Conservation (phyloP, 2,797 vertebrate genomes). For the Gymnothorax javanicus region DNA sequence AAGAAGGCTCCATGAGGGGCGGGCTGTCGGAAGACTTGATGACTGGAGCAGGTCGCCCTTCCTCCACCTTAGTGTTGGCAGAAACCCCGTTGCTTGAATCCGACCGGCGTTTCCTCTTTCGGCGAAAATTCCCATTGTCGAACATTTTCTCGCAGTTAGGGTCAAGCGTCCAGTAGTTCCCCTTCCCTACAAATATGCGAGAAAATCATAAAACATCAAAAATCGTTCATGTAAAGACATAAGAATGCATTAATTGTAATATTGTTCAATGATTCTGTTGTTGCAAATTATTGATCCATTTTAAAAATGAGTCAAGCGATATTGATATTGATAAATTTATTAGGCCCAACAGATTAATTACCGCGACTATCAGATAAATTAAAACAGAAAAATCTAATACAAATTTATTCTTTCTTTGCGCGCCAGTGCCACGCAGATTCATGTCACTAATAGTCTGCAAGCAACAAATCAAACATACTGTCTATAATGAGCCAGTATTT, state of each 20-base stretch:
- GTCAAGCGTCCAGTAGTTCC: conserved; percentile 98
- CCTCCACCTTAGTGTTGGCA: conserved; percentile 74
- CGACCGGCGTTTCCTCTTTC: conserved; percentile 90
- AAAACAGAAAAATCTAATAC: not conserved
- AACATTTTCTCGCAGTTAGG: conserved; percentile 99
- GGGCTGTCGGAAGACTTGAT: conserved; percentile 72
- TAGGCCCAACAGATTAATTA: not conserved
- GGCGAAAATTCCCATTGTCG: conserved; percentile 95
- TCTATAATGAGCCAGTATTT: not conserved
- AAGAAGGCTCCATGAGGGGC: conserved; percentile 70
- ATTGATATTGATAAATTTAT: not conserved
- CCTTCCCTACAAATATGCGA: conserved; percentile 78
- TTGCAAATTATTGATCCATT: not conserved
- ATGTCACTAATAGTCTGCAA: too few relatives aligned
- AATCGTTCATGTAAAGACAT: not conserved
- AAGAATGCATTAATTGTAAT: not conserved
- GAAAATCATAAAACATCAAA: conserved; percentile 1
- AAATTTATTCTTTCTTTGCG: not conserved
- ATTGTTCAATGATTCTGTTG: not conserved
- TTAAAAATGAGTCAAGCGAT: not conserved
- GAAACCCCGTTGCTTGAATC: conserved; percentile 69
- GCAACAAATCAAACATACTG: too few relatives aligned
- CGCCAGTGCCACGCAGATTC: not conserved
- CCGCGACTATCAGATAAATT: not conserved
- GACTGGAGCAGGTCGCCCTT: conserved; percentile 60